phyloP scores from a whole-genome alignment of 2,113 vertebrate genomes.

The Gymnobelideus leadbeateri region DNA sequence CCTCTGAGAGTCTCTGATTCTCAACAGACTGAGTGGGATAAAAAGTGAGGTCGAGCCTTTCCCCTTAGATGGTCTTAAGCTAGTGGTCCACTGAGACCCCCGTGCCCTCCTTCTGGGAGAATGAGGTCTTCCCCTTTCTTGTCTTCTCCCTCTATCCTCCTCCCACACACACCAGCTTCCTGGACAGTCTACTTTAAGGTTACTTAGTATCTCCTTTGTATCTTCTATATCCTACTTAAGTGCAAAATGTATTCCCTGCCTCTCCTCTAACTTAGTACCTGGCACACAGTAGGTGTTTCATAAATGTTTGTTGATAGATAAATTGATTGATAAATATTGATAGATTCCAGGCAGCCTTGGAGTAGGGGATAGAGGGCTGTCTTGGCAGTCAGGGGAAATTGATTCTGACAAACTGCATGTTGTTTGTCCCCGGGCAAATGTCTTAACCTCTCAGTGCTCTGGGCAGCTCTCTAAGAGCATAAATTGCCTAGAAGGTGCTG shows the following conservation, averaged over 20 bases:
- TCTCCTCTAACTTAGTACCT: not conserved
- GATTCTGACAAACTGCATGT: not conserved
- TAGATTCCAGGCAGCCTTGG: not conserved
- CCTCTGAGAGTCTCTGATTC: too few relatives aligned
- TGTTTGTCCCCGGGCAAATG: not conserved
- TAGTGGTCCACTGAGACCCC: not conserved
- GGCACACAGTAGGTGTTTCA: too few relatives aligned
- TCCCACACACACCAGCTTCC: not conserved
- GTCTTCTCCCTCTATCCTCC: not conserved
- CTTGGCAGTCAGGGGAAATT: not conserved
- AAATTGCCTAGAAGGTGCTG: not conserved
- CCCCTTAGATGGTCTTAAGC: too few relatives aligned
- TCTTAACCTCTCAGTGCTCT: not conserved
- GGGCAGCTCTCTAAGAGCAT: not conserved
- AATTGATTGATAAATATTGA: not conserved
- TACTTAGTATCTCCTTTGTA: not conserved
- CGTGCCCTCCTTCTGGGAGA: not conserved
- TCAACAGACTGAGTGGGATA: too few relatives aligned
- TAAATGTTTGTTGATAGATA: not conserved
- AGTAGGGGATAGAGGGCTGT: not conserved
- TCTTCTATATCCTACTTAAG: not conserved
- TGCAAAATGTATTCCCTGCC: not conserved
- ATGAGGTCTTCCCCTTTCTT: not conserved
- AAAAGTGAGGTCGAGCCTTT: too few relatives aligned
- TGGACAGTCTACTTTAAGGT: not conserved